Evolutionary conservation across 2,797 vertebrate species (phyloP).

Genomic region (Chaetophractus vellerosus): DNA sequence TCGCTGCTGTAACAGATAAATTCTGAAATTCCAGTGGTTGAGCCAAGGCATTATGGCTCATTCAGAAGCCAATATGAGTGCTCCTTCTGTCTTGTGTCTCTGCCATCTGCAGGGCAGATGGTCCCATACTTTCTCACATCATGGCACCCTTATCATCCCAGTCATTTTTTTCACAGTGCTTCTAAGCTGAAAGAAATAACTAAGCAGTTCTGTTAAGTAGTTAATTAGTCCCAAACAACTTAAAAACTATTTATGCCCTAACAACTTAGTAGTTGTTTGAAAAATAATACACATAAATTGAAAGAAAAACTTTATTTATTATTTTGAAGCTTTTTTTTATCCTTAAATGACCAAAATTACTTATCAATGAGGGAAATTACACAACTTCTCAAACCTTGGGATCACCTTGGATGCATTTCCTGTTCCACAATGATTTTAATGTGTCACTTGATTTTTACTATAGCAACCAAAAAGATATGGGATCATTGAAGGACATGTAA

Average conservation of each 20-base stretch:
- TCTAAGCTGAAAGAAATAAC: not conserved
- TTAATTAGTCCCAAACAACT: too few species aligned
- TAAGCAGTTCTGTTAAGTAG: not conserved
- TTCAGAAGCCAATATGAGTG: not conserved
- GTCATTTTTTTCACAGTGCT: not conserved
- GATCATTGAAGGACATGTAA: not conserved
- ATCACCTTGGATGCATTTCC: not conserved
- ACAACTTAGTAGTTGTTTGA: not conserved
- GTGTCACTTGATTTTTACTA: not conserved
- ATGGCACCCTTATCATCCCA: not conserved
- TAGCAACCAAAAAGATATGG: not conserved
- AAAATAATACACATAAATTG: not conserved
- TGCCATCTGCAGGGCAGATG: not conserved
- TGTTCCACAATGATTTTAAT: not conserved
- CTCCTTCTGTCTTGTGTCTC: not conserved
- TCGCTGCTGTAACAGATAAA: not conserved
- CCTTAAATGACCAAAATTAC: not conserved
- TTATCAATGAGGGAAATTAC: not conserved
- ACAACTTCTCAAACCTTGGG: not conserved
- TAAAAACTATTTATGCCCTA: too few species aligned
- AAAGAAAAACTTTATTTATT: slow-evolving; percentile 3
- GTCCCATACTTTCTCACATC: not conserved
- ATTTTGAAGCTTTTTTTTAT: not conserved
- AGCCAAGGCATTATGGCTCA: not conserved
- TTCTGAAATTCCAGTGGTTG: not conserved